Conservation (phyloP, 2,888 invertebrate species). For the Noctua janthina region DNA sequence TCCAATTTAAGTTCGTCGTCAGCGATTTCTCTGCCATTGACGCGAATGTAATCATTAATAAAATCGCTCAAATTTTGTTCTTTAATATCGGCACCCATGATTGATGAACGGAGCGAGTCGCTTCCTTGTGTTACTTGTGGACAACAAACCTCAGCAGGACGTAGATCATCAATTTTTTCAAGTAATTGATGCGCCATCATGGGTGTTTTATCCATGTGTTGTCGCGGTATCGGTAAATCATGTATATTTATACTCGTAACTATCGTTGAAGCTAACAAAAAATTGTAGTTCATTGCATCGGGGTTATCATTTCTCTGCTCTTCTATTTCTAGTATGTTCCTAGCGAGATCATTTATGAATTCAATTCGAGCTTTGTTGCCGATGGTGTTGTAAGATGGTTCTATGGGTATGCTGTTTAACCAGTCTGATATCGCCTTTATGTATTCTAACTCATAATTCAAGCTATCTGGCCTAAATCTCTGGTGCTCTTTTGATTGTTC, state of each 20-base stretch:
- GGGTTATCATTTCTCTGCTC: conserved; percentile 69
- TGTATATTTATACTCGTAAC: conserved; percentile 62
- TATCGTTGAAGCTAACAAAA: conserved; percentile 69
- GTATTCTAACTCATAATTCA: conserved; percentile 76
- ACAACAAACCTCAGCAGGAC: conserved; percentile 20
- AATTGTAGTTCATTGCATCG: conserved; percentile 71
- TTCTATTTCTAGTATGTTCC: conserved; percentile 75
- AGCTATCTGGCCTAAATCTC: conserved; percentile 64
- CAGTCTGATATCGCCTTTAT: conserved; percentile 80
- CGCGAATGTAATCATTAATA: conserved; percentile 75
- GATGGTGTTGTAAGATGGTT: conserved; percentile 69
- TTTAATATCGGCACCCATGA: conserved; percentile 50
- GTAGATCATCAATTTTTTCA: conserved; percentile 60
- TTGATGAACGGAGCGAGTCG: conserved; percentile 40
- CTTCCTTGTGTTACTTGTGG: conserved; percentile 2
- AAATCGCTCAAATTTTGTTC: conserved; percentile 74
- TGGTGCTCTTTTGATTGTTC: conserved; percentile 57
- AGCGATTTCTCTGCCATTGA: conserved; percentile 73
- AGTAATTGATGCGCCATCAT: conserved; percentile 70
- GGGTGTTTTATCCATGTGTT: conserved; percentile 59
- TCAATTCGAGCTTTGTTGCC: conserved; percentile 73
- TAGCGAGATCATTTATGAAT: conserved; percentile 76
- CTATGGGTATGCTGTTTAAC: conserved; percentile 77
- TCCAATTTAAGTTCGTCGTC: conserved; percentile 78
- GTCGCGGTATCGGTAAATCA: conserved; percentile 68